A percentile compares a stretch with the other conserved stretches of the same genome.
phyloP scores from a whole-genome alignment of 2,888 invertebrate species.

The Dusona sp. region DNA sequence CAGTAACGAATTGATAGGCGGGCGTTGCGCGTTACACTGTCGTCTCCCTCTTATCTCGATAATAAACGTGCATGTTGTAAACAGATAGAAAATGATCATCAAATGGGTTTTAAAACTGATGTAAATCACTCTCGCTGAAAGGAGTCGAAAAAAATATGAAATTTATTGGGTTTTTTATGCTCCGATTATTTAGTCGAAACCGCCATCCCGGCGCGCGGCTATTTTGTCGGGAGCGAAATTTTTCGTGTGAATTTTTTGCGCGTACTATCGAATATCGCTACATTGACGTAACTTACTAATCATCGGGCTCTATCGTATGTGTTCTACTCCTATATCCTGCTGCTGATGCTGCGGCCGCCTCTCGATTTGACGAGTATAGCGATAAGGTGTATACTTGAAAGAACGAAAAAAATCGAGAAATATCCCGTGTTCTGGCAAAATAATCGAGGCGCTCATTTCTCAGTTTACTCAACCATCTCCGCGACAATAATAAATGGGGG shows the following conservation, averaged over 20 bases:
- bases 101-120: neutral
- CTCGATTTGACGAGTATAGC: neutral
- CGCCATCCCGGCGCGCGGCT: too few relatives aligned
- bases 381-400: neutral
- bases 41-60: neutral
- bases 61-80: neutral
- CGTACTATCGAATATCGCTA: neutral
- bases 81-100: neutral
- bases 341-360: neutral
- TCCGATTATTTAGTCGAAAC: neutral
- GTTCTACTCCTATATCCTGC: constrained; percentile 3
- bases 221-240: neutral
- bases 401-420: neutral
- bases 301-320: neutral
- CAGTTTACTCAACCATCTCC: neutral
- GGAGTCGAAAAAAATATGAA: neutral
- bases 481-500: neutral
- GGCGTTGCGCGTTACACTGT: neutral
- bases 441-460: neutral
- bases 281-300: neutral
- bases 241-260: neutral
- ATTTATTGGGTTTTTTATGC: neutral
- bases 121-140: neutral
- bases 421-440: neutral
- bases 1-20: neutral